Conservation (phyloP, 2,797 vertebrate species). For the Premnoplex brunnescens region DNA sequence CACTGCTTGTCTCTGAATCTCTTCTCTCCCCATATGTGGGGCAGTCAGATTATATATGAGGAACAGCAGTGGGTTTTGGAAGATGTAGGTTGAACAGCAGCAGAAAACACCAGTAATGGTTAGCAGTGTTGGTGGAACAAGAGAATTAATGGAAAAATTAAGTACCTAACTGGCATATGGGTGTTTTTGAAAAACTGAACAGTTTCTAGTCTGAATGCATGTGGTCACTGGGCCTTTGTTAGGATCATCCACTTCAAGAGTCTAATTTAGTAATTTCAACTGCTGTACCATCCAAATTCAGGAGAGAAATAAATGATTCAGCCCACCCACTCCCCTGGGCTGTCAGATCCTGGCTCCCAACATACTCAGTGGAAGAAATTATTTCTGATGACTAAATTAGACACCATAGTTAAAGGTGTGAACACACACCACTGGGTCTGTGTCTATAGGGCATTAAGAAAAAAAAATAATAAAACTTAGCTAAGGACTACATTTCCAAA, state of each 20-base stretch:
- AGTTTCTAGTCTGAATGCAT: not conserved
- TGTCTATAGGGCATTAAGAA: not conserved
- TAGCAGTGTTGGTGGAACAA: not conserved
- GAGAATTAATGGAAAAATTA: not conserved
- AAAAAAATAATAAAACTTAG: conserved; percentile 32
- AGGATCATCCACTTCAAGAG: not conserved
- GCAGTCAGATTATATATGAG: not conserved
- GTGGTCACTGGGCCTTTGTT: not conserved
- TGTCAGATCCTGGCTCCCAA: not conserved
- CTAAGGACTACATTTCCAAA: conserved; percentile 27
- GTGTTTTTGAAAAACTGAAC: not conserved
- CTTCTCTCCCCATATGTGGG: not conserved
- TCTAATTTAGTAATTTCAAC: not conserved
- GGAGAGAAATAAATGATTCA: conserved; percentile 31
- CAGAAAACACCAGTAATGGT: not conserved
- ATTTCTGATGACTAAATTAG: conserved; percentile 37
- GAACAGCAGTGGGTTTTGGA: not conserved
- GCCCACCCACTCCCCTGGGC: not conserved
- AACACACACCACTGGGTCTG: not conserved
- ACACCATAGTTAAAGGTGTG: not conserved
- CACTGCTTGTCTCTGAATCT: not conserved
- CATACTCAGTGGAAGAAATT: not conserved
- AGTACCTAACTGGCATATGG: not conserved
- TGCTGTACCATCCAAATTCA: conserved; percentile 14
- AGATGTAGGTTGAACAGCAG: not conserved